Conservation (phyloP, 2,888 invertebrate species). For the Acheta domesticus region DNA sequence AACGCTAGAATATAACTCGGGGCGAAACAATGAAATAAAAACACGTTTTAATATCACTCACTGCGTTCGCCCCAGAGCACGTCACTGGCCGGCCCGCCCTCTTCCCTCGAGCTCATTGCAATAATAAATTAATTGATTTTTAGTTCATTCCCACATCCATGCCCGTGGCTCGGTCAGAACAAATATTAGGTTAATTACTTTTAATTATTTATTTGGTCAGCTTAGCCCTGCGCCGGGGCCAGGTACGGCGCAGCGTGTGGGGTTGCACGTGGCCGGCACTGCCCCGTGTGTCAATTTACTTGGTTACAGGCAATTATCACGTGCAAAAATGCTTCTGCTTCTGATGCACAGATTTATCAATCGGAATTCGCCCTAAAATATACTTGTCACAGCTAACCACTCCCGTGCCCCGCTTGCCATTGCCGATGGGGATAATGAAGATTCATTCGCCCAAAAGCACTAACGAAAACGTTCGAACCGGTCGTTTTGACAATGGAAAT, state of each 20-base stretch:
- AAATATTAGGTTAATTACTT: constrained; percentile 18
- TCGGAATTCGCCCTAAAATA: no score
- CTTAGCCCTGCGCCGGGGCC: neutral
- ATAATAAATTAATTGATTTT: constrained; percentile 18
- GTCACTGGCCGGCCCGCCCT: neutral
- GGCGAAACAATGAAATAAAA: constrained; percentile 18
- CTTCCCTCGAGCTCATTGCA: constrained; percentile 11
- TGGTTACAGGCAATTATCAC: neutral
- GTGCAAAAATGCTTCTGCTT: neutral
- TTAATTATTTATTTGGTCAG: constrained; percentile 18
- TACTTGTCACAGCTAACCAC: neutral
- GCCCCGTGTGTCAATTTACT: neutral
- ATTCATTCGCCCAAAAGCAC: no score
- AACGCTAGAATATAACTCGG: constrained; percentile 18
- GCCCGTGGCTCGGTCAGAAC: constrained; percentile 4
- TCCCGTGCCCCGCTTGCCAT: no score
- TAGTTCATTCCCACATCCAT: constrained; percentile 9
- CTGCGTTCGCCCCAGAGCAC: neutral
- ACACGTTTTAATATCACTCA: constrained; percentile 18
- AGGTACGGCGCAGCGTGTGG: neutral
- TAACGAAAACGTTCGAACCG: no score
- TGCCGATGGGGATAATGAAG: no score
- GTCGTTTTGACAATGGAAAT: no score
- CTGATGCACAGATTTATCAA: neutral
- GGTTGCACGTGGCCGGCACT: neutral